Percentiles rank a stretch among this genome's conserved stretches.
These are phyloP conservation scores for Marcusenius ussheri DNA, from an alignment of 2,113 vertebrate genomes.

Conservation along the genomic window DNA sequence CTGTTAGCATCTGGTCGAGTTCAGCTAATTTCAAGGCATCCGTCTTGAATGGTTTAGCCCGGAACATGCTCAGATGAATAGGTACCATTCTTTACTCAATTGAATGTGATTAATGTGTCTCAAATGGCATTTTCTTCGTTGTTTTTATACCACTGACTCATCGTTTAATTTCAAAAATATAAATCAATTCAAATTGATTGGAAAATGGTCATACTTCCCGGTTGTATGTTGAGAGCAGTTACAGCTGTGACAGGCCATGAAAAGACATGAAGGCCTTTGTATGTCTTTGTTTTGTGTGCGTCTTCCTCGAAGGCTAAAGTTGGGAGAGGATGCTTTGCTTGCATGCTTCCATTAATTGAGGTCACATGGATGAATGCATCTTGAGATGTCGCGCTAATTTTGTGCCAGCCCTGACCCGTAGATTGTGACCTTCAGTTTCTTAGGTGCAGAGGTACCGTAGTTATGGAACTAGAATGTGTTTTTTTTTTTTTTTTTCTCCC, in stretches of 20 bases:
- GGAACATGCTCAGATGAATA: neutral
- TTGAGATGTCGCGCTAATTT: neutral
- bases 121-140: neutral
- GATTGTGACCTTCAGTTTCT: neutral
- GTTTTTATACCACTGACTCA: neutral
- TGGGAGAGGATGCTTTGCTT: neutral
- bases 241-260: neutral
- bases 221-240: neutral
- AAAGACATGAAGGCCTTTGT: neutral
- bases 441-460: neutral
- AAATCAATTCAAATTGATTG: neutral
- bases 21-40: neutral
- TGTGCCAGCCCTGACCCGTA: neutral
- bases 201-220: neutral
- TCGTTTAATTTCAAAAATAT: neutral
- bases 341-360: neutral
- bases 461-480: neutral
- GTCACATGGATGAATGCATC: neutral
- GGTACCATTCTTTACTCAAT: neutral
- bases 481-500: neutral
- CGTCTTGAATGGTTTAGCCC: conserved; percentile 6
- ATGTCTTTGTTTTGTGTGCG: neutral
- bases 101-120: conserved; percentile 7
- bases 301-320: neutral
- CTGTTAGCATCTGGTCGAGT: conserved; percentile 6